phyloP scores from a whole-genome alignment of 2,113 vertebrate species.

The Colistium nudipinnis region DNA sequence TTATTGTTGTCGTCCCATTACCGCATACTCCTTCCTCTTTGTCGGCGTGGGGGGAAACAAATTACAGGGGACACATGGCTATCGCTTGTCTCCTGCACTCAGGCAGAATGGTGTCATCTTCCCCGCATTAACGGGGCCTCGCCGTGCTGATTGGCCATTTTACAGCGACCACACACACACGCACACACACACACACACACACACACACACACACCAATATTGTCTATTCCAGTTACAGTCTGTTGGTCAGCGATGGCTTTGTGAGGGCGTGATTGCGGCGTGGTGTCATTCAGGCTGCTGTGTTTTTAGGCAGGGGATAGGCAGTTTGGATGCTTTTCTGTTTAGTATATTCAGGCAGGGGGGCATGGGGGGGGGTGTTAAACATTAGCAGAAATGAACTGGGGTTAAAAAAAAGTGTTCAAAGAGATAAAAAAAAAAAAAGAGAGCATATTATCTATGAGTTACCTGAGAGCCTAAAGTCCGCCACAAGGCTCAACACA shows the following conservation, averaged over 20 bases:
- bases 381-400: slow-evolving; percentile 64
- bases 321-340: slow-evolving; percentile 51
- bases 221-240: slow-evolving; percentile 41
- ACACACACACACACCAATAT: slow-evolving; percentile 32
- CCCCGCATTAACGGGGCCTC: slow-evolving; percentile 51
- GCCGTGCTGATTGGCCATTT: slow-evolving; percentile 59
- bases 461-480: slow-evolving; percentile 81
- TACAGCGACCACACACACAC: slow-evolving; percentile 36
- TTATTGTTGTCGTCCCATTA: slow-evolving; percentile 76
- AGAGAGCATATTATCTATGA: slow-evolving; percentile 24
- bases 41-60: slow-evolving; percentile 71
- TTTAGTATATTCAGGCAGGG: slow-evolving; percentile 53
- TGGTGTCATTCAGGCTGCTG: slow-evolving; percentile 45
- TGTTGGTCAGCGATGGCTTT: slow-evolving; percentile 49
- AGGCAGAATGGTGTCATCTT: slow-evolving; percentile 67
- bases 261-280: slow-evolving; percentile 42
- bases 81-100: slow-evolving; percentile 69
- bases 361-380: slow-evolving; percentile 53
- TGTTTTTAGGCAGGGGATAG: slow-evolving; percentile 38
- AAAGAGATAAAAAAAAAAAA: slow-evolving; percentile 41
- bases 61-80: slow-evolving; percentile 68
- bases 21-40: slow-evolving; percentile 71
- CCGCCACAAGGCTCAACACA: slow-evolving; percentile 79
- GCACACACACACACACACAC: slow-evolving; percentile 29
- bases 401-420: slow-evolving; percentile 41